These are phyloP conservation scores for Macrotis lagotis DNA, from an alignment of 2,113 vertebrate genomes.

Conservation along the genomic window DNA sequence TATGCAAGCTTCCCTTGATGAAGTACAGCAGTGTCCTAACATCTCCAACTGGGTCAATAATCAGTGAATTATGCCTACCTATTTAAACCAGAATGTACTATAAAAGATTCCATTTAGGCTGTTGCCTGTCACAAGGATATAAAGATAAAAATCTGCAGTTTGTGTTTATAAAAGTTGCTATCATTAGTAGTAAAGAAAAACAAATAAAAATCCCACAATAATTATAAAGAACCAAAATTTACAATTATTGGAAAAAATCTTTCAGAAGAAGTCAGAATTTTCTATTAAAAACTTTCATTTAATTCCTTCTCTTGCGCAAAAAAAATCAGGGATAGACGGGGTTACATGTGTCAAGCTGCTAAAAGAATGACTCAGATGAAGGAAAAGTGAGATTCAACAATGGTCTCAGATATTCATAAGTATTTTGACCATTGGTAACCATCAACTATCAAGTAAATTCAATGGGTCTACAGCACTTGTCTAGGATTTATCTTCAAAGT, in stretches of 20 bases:
- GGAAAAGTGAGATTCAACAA: background rate
- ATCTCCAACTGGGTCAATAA: background rate
- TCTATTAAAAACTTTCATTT: background rate
- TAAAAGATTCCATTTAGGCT: background rate
- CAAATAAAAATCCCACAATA: constrained; percentile 8
- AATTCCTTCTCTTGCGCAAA: background rate
- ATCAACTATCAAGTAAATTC: background rate
- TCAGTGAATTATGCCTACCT: background rate
- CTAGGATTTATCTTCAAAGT: background rate
- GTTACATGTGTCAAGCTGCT: background rate
- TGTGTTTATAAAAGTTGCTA: background rate
- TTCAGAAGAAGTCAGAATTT: background rate
- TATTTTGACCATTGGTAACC: background rate
- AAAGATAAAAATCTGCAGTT: background rate
- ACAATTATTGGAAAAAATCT: constrained; percentile 6
- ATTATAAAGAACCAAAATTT: constrained; percentile 9
- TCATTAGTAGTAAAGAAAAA: background rate
- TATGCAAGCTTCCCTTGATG: background rate
- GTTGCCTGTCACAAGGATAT: background rate
- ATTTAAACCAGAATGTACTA: background rate
- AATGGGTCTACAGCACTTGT: background rate
- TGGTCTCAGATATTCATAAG: background rate
- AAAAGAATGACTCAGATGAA: background rate
- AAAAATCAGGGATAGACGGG: background rate
- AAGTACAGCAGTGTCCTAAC: background rate